Evolutionary conservation across 23 tunicate species (phyloP), one percentile per base, ranked within the genome.

Genomic region (Trididemnum clinides): DNA sequence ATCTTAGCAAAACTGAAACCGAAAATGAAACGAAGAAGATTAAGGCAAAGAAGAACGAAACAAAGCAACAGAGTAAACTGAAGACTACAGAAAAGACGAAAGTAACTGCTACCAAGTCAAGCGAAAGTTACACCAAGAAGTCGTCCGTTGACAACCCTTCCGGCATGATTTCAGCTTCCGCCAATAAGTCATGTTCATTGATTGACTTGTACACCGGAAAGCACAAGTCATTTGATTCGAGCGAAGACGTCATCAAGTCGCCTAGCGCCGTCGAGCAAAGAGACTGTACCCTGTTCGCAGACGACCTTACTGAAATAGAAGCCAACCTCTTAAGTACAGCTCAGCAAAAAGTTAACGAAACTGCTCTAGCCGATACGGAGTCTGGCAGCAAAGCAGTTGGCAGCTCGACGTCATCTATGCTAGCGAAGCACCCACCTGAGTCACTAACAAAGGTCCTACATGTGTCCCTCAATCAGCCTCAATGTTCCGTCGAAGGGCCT

Each of bases 241-340:
- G 5, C 36, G 12, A 5, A 2, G 36, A 29, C 15, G 36, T 7
- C 6, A 20, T 28, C 15, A 73, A 35, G 25, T 22, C 80, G 25
- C 37, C 21, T 4, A 36, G 28, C 28, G 80, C 58, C 2, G 26
- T 18, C 22, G 25, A 36, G 2, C 21, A 29, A 2, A 37, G 38
- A 74, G 39, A 30, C 23, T 12, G 35, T 22, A 44, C 64, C 22
- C 66, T 86, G 3, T 86, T 86, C 64, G 77, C 78, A 0, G 74
- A 63, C 23, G 90, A 77, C n/a, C 82, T 86, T 18, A 86, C 90
- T 5, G 90, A 77, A 49, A 57, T 33, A 1, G 90, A 86, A 57
- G 84, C 90, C 33, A n/a, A 28, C 25, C 22, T 59, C 5, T 59
- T 59, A n/a, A n/a, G 66, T 28, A 59, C 25, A 19, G 66, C 20